A percentile compares a stretch with the other conserved stretches of the same genome.
These are phyloP conservation scores for Vidua macroura DNA, from an alignment of 2,113 vertebrate species.

Conservation along the genomic window DNA sequence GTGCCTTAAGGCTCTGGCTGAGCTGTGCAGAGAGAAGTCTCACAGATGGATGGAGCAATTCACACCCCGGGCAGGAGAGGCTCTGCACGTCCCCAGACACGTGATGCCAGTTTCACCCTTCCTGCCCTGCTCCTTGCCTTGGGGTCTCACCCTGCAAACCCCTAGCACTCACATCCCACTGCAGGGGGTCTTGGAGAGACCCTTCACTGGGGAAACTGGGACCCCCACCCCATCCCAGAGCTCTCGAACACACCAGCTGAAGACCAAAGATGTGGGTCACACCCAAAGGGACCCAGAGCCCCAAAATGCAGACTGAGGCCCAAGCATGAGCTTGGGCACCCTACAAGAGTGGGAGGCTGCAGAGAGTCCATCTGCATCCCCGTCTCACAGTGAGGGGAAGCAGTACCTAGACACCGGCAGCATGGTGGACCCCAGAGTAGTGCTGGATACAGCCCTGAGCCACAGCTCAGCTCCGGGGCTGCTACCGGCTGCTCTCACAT, in stretches of 20 bases:
- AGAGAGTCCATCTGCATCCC: neutral
- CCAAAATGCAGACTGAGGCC: neutral
- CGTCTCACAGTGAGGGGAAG: rapidly evolving
- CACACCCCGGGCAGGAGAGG: neutral
- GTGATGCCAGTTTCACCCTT: neutral
- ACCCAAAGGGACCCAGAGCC: neutral
- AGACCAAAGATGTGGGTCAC: neutral
- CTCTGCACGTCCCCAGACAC: rapidly evolving
- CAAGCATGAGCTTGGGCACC: neutral
- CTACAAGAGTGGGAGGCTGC: neutral
- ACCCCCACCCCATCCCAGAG: neutral
- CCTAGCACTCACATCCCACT: neutral
- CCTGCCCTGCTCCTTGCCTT: neutral
- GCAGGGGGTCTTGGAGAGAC: neutral
- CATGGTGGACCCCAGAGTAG: rapidly evolving
- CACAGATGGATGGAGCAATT: neutral
- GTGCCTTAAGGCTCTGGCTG: neutral
- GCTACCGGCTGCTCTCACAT: neutral
- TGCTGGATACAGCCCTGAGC: neutral
- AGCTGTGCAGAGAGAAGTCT: neutral
- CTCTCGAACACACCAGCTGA: neutral
- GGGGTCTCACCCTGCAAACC: neutral
- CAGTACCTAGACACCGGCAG: rapidly evolving
- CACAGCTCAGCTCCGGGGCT: rapidly evolving
- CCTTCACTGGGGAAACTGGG: neutral